Evolutionary conservation across 2,797 vertebrate species (phyloP), one percentile per base, ranked within the genome.

Genomic region (Enteromius unitaeniatus): DNA sequence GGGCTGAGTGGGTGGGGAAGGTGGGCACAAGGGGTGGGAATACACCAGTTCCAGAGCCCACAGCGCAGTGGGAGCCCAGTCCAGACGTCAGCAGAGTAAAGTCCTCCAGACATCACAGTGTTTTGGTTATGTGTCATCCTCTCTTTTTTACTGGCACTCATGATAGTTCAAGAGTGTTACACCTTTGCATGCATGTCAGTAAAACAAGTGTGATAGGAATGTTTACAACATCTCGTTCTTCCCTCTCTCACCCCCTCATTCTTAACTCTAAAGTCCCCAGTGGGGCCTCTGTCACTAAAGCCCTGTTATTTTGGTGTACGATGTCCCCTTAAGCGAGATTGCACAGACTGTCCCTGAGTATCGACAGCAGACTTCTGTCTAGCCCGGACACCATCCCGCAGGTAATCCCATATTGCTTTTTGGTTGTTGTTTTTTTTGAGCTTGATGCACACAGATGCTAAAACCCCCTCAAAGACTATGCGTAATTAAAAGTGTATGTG

Each of bases 281-380:
- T 82, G 82, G 78, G 31, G 55, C 72, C 84, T 80, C 78, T 84
- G 86, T 81, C 85, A 82, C 74, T 58, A 70, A 89, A 78, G 37
- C 64, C 79, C 69, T 92, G 82, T 93, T 93, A 91, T 93, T 93
- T 93, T 92, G 85, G 91, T 93, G 89, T 82, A 62, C 79, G 88
- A 89, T 88, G 86, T 90, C 89, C 92, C 93, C 91, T 84, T 60
- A 89, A 92, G 92, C 92, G 81, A 86, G 78, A 88, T 89, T 91
- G 91, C 88, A 88, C 91, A 92, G 91, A 91, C 91, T 89, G 92
- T 87, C 91, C 90, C 91, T 21, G 86, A 91, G 92, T 92, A 92
- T 91, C 86, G 88, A 91, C 77, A 89, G 73, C 90, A 88, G 90
- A 91, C 91, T 89, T 90, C 89, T 89, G 90, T 90, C 90, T 91